Percentiles rank a stretch among this genome's conserved stretches.
phyloP scores from a whole-genome alignment of 2,797 vertebrate species.

The Myotis daubentonii region DNA sequence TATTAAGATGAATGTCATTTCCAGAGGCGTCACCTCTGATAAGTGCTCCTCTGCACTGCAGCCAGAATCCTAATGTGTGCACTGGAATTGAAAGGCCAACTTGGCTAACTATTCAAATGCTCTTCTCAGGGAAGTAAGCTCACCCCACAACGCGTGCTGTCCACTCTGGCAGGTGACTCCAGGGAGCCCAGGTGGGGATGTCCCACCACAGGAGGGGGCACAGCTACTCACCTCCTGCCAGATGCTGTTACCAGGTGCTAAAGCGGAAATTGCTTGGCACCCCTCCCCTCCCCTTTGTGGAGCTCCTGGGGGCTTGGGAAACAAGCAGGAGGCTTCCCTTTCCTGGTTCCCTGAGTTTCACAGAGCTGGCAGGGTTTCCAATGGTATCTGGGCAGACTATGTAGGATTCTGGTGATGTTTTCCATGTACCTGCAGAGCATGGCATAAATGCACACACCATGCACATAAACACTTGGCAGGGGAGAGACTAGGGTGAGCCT shows the following conservation, averaged over 20 bases:
- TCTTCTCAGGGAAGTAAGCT: neutral
- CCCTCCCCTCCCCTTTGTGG: neutral
- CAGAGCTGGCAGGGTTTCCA: neutral
- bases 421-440: neutral
- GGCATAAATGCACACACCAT: fast-evolving
- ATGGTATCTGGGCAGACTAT: neutral
- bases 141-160: neutral
- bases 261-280: neutral
- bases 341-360: neutral
- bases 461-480: neutral
- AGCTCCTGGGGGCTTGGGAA: neutral
- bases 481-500: neutral
- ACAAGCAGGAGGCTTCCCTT: neutral
- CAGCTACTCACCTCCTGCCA: neutral
- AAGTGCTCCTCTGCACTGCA: slow-evolving; percentile 40
- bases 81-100: slow-evolving; percentile 57
- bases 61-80: slow-evolving; percentile 63
- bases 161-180: neutral
- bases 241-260: neutral
- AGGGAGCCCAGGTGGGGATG: neutral
- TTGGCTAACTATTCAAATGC: neutral
- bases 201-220: neutral
- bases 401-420: neutral
- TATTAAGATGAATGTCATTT: slow-evolving; percentile 71
- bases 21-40: slow-evolving; percentile 55